Evolutionary conservation across 2,797 vertebrate species (phyloP).

Genomic region (Hemitrygon akajei): DNA sequence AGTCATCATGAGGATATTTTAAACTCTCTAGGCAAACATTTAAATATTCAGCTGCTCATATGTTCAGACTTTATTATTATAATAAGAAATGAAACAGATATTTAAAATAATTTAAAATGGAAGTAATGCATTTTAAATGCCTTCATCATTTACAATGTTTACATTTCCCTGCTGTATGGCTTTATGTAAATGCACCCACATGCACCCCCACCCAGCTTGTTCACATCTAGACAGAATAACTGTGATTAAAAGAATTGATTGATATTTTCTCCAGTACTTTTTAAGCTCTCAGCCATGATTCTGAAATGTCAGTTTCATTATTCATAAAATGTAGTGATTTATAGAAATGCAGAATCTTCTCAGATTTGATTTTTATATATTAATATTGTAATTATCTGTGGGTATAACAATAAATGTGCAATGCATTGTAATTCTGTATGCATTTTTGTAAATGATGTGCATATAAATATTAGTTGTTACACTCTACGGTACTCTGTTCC

Average conservation of each 20-base stretch:
- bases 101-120: not conserved
- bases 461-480: not conserved
- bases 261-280: not conserved
- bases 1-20: not conserved
- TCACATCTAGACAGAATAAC: not conserved
- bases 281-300: not conserved
- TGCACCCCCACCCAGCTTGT: not conserved
- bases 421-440: not conserved
- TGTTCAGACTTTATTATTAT: not conserved
- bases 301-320: not conserved
- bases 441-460: not conserved
- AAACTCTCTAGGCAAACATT: not conserved
- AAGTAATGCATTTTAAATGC: not conserved
- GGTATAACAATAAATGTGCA: not conserved
- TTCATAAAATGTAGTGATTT: constrained; percentile 5
- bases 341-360: not conserved
- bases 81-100: not conserved
- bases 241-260: not conserved
- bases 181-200: not conserved
- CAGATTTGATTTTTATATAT: not conserved
- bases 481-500: not conserved
- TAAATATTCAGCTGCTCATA: not conserved
- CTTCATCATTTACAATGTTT: not conserved
- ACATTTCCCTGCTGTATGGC: not conserved
- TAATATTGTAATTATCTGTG: not conserved